Conservation (phyloP, 2,888 invertebrate genomes). For the Melipona bicolor region DNA sequence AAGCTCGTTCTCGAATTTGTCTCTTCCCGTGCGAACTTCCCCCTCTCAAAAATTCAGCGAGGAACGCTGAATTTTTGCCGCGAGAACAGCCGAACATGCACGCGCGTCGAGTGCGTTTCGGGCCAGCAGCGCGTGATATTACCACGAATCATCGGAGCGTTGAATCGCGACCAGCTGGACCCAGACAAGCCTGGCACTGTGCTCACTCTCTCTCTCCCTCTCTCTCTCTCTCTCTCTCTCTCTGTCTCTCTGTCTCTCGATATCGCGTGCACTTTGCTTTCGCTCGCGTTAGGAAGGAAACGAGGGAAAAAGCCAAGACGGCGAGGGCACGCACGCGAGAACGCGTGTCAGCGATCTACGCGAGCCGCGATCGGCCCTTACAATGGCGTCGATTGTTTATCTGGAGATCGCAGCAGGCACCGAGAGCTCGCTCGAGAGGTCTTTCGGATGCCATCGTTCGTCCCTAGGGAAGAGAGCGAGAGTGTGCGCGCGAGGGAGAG, state of each 20-base stretch:
- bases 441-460: constrained; percentile 25
- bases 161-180: constrained; percentile 70
- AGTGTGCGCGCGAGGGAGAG: too few relatives aligned
- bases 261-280: constrained; percentile 35
- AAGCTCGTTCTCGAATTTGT: too few relatives aligned
- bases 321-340: constrained; percentile 26
- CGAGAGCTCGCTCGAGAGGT: constrained; percentile 65
- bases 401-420: constrained; percentile 64
- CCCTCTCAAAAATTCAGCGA: too few relatives aligned
- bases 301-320: constrained; percentile 63
- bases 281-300: constrained; percentile 38
- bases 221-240: background rate
- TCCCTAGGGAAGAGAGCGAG: background rate
- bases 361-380: constrained; percentile 34
- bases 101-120: too few relatives aligned
- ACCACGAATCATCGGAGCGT: constrained; percentile 51
- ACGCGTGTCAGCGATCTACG: constrained; percentile 38
- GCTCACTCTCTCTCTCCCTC: background rate
- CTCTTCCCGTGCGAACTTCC: too few relatives aligned
- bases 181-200: constrained; percentile 56
- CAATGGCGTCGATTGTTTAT: constrained; percentile 75
- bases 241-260: background rate
- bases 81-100: too few relatives aligned
- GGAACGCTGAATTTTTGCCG: too few relatives aligned
- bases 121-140: too few relatives aligned